Evolutionary conservation across 1,140 invertebrate genomes (phyloP).

Genomic region (Plutomurus gul): DNA sequence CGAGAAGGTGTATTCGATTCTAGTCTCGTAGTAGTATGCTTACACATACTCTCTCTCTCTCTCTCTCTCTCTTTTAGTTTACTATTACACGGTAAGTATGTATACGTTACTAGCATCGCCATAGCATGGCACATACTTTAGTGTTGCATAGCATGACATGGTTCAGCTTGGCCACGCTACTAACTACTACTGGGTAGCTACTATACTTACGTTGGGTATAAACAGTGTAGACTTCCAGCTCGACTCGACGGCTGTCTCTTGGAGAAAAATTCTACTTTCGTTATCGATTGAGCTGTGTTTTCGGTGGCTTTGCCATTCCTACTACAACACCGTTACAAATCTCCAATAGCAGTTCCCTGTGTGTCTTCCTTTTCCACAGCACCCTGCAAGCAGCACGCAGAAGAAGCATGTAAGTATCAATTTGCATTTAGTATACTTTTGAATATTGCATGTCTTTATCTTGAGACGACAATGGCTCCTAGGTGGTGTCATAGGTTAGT

Average conservation of each 20-base stretch:
- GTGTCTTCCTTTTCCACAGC: constrained; percentile 3
- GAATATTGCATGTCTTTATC: constrained; percentile 26
- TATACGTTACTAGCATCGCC: no score
- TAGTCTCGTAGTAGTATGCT: no score
- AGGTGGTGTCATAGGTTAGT: no score
- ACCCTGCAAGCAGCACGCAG: not conserved
- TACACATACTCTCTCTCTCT: no score
- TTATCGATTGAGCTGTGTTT: constrained; percentile 21
- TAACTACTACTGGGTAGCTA: not conserved
- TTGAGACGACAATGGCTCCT: not conserved
- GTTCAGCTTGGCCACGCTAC: not conserved
- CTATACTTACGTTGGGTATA: not conserved
- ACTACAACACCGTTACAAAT: not conserved
- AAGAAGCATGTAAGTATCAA: not conserved
- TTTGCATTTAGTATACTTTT: constrained; percentile 30
- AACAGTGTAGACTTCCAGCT: not conserved
- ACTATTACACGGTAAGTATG: no score
- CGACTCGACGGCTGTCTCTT: constrained; percentile 14
- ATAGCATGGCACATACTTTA: no score
- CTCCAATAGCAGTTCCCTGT: not conserved
- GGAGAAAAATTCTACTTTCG: constrained; percentile 20
- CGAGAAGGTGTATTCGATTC: no score
- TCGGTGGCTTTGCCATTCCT: not conserved
- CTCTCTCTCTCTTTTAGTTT: no score
- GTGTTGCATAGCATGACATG: no score